These are phyloP conservation scores for Macrochelys suwanniensis DNA, from an alignment of 2,797 vertebrate species.

Conservation along the genomic window DNA sequence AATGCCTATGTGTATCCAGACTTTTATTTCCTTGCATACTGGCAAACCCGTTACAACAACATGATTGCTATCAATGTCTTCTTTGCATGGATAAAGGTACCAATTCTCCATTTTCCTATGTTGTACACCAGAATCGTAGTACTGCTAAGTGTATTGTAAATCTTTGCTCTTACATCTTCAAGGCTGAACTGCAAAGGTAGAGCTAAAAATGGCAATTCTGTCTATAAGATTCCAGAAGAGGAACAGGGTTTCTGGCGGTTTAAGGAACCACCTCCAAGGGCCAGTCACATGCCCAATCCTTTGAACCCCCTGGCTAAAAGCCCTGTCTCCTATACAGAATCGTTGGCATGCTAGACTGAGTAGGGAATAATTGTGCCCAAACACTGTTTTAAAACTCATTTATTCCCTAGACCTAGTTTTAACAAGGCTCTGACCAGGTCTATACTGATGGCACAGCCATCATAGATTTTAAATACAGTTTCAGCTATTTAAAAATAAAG, in stretches of 20 bases:
- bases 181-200: not conserved
- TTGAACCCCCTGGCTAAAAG: not conserved
- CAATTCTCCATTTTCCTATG: not conserved
- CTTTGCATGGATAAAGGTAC: constrained; percentile 81
- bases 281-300: not conserved
- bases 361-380: not conserved
- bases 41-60: constrained; percentile 75
- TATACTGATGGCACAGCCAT: not conserved
- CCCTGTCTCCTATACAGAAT: not conserved
- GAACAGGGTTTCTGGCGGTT: not conserved
- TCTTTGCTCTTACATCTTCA: not conserved
- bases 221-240: constrained; percentile 21
- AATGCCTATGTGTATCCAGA: constrained; percentile 68
- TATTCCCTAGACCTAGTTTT: not conserved
- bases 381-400: not conserved
- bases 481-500: not conserved
- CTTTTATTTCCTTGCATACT: constrained; percentile 78
- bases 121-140: not conserved
- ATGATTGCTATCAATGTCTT: constrained; percentile 77
- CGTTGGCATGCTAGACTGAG: not conserved
- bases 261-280: not conserved
- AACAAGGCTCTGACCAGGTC: not conserved
- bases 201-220: not conserved
- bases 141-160: not conserved
- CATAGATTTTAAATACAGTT: not conserved